phyloP scores from a whole-genome alignment of 2,113 vertebrate genomes.

The Paratilapia polleni region DNA sequence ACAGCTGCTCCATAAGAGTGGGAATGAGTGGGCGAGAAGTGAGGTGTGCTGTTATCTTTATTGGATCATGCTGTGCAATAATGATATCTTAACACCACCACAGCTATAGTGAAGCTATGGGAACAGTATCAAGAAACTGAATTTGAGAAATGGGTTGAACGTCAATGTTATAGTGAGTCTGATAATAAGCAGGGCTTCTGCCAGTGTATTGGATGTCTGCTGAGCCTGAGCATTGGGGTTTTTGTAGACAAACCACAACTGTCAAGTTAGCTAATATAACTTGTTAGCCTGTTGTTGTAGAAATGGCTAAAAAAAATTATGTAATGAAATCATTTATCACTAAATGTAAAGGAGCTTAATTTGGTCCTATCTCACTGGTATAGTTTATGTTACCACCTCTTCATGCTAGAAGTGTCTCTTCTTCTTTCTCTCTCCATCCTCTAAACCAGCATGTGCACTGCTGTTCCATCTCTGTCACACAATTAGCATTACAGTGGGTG shows the following conservation, averaged over 20 bases:
- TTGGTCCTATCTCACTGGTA: neutral
- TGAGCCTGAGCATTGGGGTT: neutral
- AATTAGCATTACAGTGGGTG: neutral
- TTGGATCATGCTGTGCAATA: constrained; percentile 60
- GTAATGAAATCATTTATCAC: too few species aligned
- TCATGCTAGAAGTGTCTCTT: neutral
- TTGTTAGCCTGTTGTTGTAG: neutral
- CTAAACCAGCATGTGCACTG: neutral
- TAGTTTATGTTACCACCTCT: accelerated
- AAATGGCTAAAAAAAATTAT: neutral
- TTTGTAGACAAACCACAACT: neutral
- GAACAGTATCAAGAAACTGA: neutral
- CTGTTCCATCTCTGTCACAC: neutral
- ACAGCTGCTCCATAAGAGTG: constrained; percentile 34
- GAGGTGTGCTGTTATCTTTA: constrained; percentile 60
- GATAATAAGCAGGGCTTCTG: neutral
- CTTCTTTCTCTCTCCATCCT: neutral
- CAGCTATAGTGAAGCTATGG: neutral
- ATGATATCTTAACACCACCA: constrained; percentile 45
- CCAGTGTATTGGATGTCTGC: neutral
- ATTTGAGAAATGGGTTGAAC: constrained; percentile 21
- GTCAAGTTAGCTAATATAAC: neutral
- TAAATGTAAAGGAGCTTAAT: neutral
- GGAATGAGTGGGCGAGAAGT: constrained; percentile 8
- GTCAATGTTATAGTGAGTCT: neutral